phyloP scores from a whole-genome alignment of 2,888 invertebrate genomes.

The Harmothoe impar region DNA sequence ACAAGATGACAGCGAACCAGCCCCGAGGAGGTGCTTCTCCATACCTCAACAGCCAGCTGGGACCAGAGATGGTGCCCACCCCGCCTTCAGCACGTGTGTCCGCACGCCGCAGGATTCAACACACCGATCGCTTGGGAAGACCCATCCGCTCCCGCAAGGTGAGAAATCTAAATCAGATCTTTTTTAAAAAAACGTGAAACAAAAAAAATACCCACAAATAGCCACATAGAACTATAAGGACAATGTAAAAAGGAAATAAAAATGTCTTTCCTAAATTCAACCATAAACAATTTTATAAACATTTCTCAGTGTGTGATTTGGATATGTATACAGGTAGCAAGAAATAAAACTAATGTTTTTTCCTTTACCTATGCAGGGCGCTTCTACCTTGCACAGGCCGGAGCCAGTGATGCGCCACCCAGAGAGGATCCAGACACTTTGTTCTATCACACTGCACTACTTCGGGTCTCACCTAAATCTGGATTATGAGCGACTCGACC shows the following conservation, averaged over 20 bases:
- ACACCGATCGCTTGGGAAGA: slow-evolving; percentile 45
- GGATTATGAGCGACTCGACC: slow-evolving; percentile 78
- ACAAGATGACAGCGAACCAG: slow-evolving; percentile 76
- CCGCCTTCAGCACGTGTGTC: slow-evolving; percentile 6
- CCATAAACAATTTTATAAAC: too few relatives aligned
- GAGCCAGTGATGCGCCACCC: slow-evolving; percentile 77
- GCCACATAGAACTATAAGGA: too few relatives aligned
- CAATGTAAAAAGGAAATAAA: too few relatives aligned
- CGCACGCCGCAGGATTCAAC: slow-evolving; percentile 45
- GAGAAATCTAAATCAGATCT: background rate
- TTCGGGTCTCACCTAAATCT: slow-evolving; percentile 80
- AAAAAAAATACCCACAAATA: too few relatives aligned
- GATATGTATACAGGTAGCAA: too few relatives aligned
- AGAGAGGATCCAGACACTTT: slow-evolving; percentile 76
- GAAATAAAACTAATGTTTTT: too few relatives aligned
- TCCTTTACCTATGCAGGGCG: background rate
- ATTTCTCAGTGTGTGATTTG: too few relatives aligned
- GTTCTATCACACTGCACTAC: slow-evolving; percentile 81
- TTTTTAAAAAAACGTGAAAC: too few relatives aligned
- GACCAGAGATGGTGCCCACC: slow-evolving; percentile 65
- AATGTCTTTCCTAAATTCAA: too few relatives aligned
- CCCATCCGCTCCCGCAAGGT: slow-evolving; percentile 22
- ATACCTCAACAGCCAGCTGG: slow-evolving; percentile 75
- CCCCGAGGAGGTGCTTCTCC: slow-evolving; percentile 76
- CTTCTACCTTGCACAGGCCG: background rate